Percentiles rank a stretch among this genome's conserved stretches.
Conservation (phyloP, 2,888 invertebrate genomes). For the Lithophane ornitopus region DNA sequence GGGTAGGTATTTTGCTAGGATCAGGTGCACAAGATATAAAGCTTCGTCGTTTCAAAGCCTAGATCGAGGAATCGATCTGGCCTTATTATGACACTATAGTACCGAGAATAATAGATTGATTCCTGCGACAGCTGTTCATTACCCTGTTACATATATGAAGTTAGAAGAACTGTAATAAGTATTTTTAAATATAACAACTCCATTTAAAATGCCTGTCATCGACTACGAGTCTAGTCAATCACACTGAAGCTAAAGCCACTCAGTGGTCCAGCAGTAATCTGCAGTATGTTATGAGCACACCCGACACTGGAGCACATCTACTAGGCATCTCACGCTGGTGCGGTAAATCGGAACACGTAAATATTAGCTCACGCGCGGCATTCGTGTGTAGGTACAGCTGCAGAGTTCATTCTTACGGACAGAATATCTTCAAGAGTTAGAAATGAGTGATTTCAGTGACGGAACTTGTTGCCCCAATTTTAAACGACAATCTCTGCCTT, state of each 20-base stretch:
- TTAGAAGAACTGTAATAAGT: neutral
- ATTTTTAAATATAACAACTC: too few species aligned
- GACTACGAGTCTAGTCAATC: neutral
- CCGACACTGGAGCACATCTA: neutral
- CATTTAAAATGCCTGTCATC: neutral
- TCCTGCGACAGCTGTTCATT: neutral
- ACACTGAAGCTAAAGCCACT: neutral
- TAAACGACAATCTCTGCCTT: neutral
- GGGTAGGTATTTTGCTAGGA: too few species aligned
- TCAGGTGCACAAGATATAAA: neutral
- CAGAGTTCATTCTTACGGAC: too few species aligned
- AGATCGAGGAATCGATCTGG: neutral
- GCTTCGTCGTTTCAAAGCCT: neutral
- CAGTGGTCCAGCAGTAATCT: neutral
- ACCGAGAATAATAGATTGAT: neutral
- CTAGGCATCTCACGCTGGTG: constrained; percentile 5
- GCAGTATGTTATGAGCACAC: neutral
- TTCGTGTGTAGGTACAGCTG: constrained; percentile 20
- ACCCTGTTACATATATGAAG: neutral
- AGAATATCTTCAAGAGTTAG: neutral
- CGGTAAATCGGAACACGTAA: constrained; percentile 50
- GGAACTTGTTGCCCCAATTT: neutral
- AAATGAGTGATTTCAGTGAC: neutral
- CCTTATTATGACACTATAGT: neutral
- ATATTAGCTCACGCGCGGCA: constrained; percentile 49